phyloP scores from a whole-genome alignment of 1,140 invertebrate genomes.

The Drosophila repleta region DNA sequence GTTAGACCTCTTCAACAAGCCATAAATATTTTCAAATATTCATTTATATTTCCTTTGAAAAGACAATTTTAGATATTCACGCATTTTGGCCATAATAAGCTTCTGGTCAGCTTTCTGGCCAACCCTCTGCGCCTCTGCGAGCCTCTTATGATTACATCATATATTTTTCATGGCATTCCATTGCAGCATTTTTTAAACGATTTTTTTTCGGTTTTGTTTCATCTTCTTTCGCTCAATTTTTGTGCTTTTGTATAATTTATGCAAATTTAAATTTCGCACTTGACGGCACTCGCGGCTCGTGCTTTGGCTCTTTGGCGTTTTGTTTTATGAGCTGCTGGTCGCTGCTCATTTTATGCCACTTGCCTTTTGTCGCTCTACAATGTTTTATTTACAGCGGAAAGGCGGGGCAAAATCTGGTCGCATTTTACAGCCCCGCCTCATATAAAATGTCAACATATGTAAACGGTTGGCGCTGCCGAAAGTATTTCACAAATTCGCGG shows the following conservation, averaged over 20 bases:
- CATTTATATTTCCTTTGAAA: background rate
- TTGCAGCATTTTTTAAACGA: conserved; percentile 34
- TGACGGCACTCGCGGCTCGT: conserved; percentile 47
- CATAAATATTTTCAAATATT: too few species aligned
- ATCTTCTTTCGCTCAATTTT: conserved; percentile 11
- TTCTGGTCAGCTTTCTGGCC: conserved; percentile 12
- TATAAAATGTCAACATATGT: conserved; percentile 41
- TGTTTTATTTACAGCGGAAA: conserved; percentile 39
- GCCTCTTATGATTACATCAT: conserved; percentile 34
- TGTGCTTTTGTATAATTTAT: conserved; percentile 49
- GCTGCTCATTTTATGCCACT: conserved; percentile 37
- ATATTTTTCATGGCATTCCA: conserved; percentile 44
- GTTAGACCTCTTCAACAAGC: too few species aligned
- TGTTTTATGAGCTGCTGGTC: conserved; percentile 40
- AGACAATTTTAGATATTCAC: background rate
- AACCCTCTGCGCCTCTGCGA: background rate
- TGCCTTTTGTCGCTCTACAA: conserved; percentile 42
- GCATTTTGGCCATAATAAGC: background rate
- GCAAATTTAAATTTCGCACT: conserved; percentile 60
- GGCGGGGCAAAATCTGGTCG: background rate
- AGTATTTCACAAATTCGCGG: conserved; percentile 11
- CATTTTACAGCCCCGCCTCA: conserved; percentile 10
- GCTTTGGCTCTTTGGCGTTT: conserved; percentile 42
- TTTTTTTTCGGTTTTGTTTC: conserved; percentile 19
- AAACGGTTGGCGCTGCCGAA: conserved; percentile 6